These are phyloP conservation scores for Alosa alosa DNA, from an alignment of 2,113 vertebrate genomes.

Conservation along the genomic window DNA sequence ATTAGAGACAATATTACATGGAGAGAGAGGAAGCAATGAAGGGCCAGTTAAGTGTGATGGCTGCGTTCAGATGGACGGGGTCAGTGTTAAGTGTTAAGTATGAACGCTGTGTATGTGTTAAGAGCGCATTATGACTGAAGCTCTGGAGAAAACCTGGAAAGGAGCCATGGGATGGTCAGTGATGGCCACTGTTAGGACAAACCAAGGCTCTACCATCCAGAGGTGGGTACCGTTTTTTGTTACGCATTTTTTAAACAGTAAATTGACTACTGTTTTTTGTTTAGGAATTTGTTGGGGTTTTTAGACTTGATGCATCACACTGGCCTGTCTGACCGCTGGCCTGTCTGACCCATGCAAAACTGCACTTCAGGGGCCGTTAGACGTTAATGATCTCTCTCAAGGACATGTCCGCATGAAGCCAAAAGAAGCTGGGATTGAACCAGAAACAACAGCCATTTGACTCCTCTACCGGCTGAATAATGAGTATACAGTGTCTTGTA, in stretches of 20 bases:
- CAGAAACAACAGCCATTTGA: not conserved
- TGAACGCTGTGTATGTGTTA: not conserved
- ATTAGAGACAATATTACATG: conserved; percentile 14
- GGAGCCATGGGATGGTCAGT: not conserved
- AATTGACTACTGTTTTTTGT: not conserved
- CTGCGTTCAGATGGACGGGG: not conserved
- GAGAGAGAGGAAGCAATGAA: not conserved
- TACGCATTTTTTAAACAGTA: not conserved
- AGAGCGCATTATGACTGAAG: not conserved
- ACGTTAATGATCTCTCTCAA: not conserved
- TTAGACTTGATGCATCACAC: not conserved
- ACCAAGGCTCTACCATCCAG: not conserved
- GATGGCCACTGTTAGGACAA: not conserved
- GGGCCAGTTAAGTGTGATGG: not conserved
- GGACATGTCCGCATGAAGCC: not conserved
- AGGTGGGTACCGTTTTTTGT: not conserved
- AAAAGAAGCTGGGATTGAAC: not conserved
- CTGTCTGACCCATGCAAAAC: not conserved
- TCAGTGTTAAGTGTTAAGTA: not conserved
- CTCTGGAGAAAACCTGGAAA: not conserved
- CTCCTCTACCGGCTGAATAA: no score
- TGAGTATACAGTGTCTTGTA: no score
- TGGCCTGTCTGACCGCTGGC: not conserved
- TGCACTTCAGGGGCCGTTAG: not conserved
- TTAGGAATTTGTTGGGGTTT: not conserved